A percentile compares a stretch with the other conserved stretches of the same genome.
Evolutionary conservation across 2,797 vertebrate genomes (phyloP).

Genomic region (Cetoscarus ocellatus): DNA sequence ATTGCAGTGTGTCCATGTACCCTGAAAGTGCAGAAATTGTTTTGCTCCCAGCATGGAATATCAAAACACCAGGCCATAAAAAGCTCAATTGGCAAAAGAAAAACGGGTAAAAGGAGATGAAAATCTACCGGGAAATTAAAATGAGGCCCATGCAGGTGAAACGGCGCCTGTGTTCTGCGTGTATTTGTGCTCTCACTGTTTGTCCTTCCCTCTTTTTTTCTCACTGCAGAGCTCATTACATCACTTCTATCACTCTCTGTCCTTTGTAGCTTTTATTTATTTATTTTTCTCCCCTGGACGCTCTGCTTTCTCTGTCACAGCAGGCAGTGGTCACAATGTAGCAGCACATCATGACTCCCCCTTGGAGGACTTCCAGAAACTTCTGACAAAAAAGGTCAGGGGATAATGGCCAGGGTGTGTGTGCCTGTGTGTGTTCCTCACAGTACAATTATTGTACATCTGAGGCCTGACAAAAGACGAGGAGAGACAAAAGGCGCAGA

Average conservation of each 20-base stretch:
- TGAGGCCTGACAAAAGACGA: conserved; percentile 6
- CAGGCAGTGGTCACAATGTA: conserved; percentile 36
- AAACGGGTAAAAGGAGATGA: conserved; percentile 12
- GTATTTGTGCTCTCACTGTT: conserved; percentile 6
- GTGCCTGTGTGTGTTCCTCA: not conserved
- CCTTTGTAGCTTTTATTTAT: conserved; percentile 36
- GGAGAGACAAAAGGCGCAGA: not conserved
- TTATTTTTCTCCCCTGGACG: conserved; percentile 4
- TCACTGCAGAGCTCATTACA: conserved; percentile 48
- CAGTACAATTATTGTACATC: not conserved
- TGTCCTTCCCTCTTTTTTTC: conserved; percentile 13
- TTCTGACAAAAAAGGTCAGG: conserved; percentile 65
- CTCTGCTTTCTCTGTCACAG: conserved; percentile 41
- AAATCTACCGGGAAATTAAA: conserved; percentile 34
- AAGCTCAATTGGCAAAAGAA: conserved; percentile 8
- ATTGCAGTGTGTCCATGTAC: conserved; percentile 4
- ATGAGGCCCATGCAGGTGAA: conserved; percentile 21
- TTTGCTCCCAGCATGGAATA: conserved; percentile 5
- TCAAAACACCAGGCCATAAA: conserved; percentile 17
- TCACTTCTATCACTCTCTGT: conserved; percentile 52
- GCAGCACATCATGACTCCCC: conserved; percentile 56
- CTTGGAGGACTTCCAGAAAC: conserved; percentile 59
- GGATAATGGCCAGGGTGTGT: conserved; percentile 22
- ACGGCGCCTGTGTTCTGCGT: conserved; percentile 1
- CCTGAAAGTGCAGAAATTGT: conserved; percentile 3